phyloP scores from a whole-genome alignment of 2,797 vertebrate species.

The Lemur catta region DNA sequence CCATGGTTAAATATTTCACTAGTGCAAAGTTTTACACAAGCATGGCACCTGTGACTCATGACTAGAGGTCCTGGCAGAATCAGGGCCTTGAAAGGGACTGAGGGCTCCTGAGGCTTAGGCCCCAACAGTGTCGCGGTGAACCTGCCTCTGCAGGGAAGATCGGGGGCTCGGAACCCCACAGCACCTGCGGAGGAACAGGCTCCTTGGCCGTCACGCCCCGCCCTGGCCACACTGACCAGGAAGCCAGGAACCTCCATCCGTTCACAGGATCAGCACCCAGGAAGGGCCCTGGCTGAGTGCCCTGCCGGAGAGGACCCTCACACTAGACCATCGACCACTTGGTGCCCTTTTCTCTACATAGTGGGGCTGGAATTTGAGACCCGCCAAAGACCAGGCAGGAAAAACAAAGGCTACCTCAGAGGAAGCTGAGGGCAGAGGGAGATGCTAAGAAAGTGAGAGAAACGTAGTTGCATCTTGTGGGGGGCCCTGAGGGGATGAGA shows the following conservation, averaged over 20 bases:
- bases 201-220: not conserved
- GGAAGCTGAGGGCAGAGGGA: not conserved
- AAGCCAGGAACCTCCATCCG: not conserved
- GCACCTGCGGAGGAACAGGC: not conserved
- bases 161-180: not conserved
- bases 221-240: not conserved
- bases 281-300: not conserved
- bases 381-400: not conserved
- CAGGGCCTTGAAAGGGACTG: not conserved
- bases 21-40: not conserved
- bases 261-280: not conserved
- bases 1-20: not conserved
- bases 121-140: not conserved
- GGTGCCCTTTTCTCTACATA: not conserved
- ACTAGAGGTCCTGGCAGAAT: fast-evolving
- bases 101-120: not conserved
- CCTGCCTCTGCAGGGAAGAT: not conserved
- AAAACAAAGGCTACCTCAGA: not conserved
- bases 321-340: not conserved
- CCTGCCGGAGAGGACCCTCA: not conserved
- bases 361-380: not conserved
- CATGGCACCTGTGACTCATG: no score
- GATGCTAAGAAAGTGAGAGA: not conserved
- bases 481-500: not conserved
- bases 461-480: not conserved